Evolutionary conservation across 2,113 vertebrate species (phyloP), one percentile per base, ranked within the genome.

Genomic region (Scatophagus argus): DNA sequence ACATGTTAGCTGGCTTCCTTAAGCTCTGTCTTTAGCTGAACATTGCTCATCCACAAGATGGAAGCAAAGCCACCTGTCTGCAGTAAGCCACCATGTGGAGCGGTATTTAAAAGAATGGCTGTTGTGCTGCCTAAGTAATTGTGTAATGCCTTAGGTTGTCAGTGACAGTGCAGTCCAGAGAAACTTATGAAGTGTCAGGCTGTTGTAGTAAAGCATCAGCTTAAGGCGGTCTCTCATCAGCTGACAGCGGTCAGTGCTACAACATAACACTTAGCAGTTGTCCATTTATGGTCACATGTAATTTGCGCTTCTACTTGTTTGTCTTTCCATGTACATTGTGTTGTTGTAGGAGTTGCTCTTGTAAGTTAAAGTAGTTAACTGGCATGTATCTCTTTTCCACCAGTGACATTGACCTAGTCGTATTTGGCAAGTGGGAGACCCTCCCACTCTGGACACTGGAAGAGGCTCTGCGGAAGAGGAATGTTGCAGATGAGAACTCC

Each of bases 321-420:
- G 19, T 46, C 4, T 41, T 32, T 29, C 11, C 21, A 2, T 38
- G n/a, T 6, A 16, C 14, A 23, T 27, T 14, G 16, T 52, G 7
- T 52, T 21, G 43, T 17, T 59, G 4, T 12, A 21, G 17, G 10
- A 59, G 47, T 2, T 39, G 2, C 21, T 55, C 23, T 17, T 47
- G 31, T 25, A 4, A 59, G 23, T 44, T 25, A 38, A 21, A 27
- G 19, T 32, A n/a, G 25, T 71, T 11, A 5, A 59, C 38, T 61
- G 38, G 17, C 31, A 16, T 58, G 3, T 56, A 25, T 73, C 62
- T 34, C 11, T 54, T 58, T 36, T 25, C 58, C 44, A 79, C 59
- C 90, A 99, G 98, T 88, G 98, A 99, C 92, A 99, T 99, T 66
- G 97, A 99, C 85, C 95, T 99, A 84, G 98, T 99, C 27, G 98